These are phyloP conservation scores for Bothrops alternatus DNA, from an alignment of 2,797 vertebrate species.

Conservation along the genomic window DNA sequence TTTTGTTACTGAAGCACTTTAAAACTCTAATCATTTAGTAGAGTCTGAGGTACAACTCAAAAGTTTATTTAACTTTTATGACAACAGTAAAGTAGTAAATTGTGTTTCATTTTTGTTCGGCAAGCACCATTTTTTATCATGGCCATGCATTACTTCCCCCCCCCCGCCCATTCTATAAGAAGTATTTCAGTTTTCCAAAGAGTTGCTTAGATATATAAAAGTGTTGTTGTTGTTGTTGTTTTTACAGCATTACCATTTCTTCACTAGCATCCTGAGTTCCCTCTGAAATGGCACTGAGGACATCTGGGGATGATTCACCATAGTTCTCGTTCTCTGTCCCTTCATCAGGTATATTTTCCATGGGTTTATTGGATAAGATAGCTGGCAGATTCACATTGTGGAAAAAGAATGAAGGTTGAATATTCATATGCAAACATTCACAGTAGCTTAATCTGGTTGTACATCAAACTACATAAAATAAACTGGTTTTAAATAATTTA, in stretches of 20 bases:
- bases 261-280: constrained; percentile 84
- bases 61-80: neutral
- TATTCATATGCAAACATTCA: neutral
- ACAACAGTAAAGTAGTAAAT: neutral
- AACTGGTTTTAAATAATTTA: constrained; percentile 7
- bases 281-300: constrained; percentile 88
- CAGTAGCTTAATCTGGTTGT: neutral
- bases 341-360: constrained; percentile 75
- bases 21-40: neutral
- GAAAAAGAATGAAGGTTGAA: constrained; percentile 5
- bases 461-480: neutral
- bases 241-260: constrained; percentile 80
- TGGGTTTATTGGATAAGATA: constrained; percentile 74
- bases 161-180: neutral
- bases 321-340: constrained; percentile 72
- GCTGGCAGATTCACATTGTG: constrained; percentile 73
- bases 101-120: neutral
- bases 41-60: neutral
- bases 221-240: neutral
- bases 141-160: neutral
- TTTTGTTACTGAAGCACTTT: neutral
- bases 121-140: neutral
- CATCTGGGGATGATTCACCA: constrained; percentile 86
- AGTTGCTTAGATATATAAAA: neutral
- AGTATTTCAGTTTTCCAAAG: neutral